Evolutionary conservation across 2,113 vertebrate genomes (phyloP), one percentile per base, ranked within the genome.

Genomic region (Syngnathoides biaculeatus): DNA sequence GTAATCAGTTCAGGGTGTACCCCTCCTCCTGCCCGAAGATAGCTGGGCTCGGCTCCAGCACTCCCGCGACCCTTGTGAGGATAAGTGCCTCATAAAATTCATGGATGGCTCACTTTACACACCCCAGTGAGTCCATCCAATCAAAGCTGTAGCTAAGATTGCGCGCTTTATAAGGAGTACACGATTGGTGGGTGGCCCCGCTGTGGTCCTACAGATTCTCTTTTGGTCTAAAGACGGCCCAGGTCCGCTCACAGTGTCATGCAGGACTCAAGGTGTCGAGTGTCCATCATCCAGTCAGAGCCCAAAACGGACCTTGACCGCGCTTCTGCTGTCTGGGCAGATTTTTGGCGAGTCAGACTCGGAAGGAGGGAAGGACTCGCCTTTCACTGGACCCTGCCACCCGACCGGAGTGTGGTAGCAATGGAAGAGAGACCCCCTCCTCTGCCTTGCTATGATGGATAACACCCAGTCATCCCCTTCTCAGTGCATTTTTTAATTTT

Each of bases 141-240:
- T 17, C 53, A 39, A 71, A 30, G 63, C 12, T 69, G 53, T 65
- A 64, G 65, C 58, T 67, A 62, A 35, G 43, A 8, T 53, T 58
- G 35, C 75, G 75, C 76, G 71, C 84, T 85, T 60, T 88, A 88
- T 88, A 87, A 75, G 85, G 84, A 38, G 69, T 52, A 72, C 15
- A 39, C 7, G 57, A 48, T 55, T 75, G 59, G 8, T 62, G 71
- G 79, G 61, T 67, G 69, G 64, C 71, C 30, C 24, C 13, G n/a
- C 71, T 66, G 69, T 53, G n/a, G n/a, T 48, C 27, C 55, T 30
- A 4, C 62, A 40, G 42, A 72, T 73, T 67, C 67, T 63, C 67
- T 38, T 75, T 80, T 66, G 83, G 78, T 75, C 88, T 88, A 90
- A 86, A 90, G 82, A 89, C 84, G 88, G 88, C 71, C 77, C 55